Conservation (phyloP, 1,140 invertebrate species). For the Acyrthosiphon pisum region DNA sequence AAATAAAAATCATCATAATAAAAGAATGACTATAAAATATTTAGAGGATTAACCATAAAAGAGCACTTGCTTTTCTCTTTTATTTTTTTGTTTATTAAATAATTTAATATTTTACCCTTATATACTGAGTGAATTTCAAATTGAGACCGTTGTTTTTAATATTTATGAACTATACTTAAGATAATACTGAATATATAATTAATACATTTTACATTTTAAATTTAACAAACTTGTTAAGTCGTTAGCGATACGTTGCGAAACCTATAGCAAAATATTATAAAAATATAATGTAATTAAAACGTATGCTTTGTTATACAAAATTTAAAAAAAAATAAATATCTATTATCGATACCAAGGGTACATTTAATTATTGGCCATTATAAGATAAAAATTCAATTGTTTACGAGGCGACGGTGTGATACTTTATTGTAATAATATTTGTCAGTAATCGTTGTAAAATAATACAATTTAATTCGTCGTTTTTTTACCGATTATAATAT, state of each 20-base stretch:
- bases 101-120: neutral
- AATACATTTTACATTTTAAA: neutral
- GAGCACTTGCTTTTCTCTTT: too few relatives aligned
- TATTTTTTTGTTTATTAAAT: neutral
- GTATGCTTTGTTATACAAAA: neutral
- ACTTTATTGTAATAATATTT: neutral
- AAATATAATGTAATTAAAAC: neutral
- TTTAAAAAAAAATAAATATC: neutral
- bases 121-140: neutral
- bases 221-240: neutral
- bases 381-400: neutral
- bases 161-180: neutral
- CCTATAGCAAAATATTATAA: neutral
- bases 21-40: neutral
- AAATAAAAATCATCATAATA: neutral
- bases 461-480: neutral
- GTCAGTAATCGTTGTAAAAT: neutral
- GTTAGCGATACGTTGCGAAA: neutral
- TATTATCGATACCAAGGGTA: neutral
- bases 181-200: neutral
- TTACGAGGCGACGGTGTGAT: neutral
- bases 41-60: neutral
- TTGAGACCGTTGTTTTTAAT: neutral
- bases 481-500: neutral
- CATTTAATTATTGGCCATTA: neutral